Base-by-base conservation (phyloP, 2,888 invertebrate genomes). In the Andrena trimmerana region DNA sequence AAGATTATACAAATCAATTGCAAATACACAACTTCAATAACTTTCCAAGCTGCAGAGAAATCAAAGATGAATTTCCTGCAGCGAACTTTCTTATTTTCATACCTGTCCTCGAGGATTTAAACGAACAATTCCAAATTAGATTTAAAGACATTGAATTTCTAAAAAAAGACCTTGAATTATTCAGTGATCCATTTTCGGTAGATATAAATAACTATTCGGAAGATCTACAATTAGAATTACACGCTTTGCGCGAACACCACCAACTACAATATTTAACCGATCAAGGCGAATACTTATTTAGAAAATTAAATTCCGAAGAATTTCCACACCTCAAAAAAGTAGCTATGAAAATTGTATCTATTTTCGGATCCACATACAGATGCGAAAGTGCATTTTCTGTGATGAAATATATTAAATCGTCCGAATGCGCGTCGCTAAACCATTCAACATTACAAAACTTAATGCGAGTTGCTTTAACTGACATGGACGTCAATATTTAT, bases 371-470 rank as follows among this genome's bases (percentile, higher is more conserved):
- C 20, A 54, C 52, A 20, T 54, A 54, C 7, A 54, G 7, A 54
- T 54, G 52, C 52, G 24, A 54, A 54, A 20, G 20, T 54, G n/a
- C 24, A 59, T 59, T 59, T 59, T 59, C 59, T 27, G 59, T 59
- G 27, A 59, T 59, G 27, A 59, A 59, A 16, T 27, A 13, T 10
- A 29, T 59, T 13, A 59, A 59, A 31, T 31, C 31, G 31, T 31
- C 31, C 31, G 31, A 31, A 31, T 31, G 31, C 31, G 31, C 31
- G 0, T 31, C 31, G 31, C 29, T 29, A 29, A 31, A 31, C 31
- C 31, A 31, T 31, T 31, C 5, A 5, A 31, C 31, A 31, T 31
- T 31, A 31, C 31, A 31, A 31, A 31, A 31, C 31, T 5, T 5
- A 31, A 31, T 31, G 31, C 5, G 31, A 31, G 31, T 31, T 31